Evolutionary conservation across 2,113 vertebrate genomes (phyloP).

Genomic region (Rhynchopsitta pachyrhyncha): DNA sequence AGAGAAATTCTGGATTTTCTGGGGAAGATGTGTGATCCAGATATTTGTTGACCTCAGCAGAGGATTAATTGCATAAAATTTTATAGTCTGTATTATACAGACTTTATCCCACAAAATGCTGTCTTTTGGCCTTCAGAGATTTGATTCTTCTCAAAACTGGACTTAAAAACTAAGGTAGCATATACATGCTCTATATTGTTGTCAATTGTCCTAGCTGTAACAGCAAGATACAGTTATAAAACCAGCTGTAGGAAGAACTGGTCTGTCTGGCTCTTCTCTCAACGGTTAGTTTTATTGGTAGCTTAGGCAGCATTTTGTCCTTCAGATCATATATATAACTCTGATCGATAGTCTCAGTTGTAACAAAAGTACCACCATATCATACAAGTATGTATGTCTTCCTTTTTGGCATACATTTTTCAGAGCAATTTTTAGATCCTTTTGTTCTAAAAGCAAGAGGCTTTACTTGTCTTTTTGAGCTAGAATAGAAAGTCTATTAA

Average conservation of each 20-base stretch:
- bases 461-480: neutral
- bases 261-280: neutral
- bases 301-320: neutral
- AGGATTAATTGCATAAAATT: neutral
- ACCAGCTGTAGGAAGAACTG: neutral
- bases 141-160: neutral
- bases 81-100: neutral
- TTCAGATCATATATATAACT: neutral
- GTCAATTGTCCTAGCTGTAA: neutral
- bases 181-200: neutral
- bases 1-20: neutral
- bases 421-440: neutral
- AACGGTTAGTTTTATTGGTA: neutral
- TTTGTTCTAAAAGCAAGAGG: neutral
- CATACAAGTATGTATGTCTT: rapidly evolving
- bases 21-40: neutral
- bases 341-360: neutral
- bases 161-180: neutral
- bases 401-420: neutral
- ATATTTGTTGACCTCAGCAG: neutral
- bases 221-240: neutral
- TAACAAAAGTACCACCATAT: neutral
- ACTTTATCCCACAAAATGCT: neutral
- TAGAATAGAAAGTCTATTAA: neutral
- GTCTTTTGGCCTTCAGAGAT: neutral